Percentiles rank a stretch among this genome's conserved stretches.
These are phyloP conservation scores for Paramuricea clavata DNA, from an alignment of 92 coral and sea anemone species.

Conservation along the genomic window DNA sequence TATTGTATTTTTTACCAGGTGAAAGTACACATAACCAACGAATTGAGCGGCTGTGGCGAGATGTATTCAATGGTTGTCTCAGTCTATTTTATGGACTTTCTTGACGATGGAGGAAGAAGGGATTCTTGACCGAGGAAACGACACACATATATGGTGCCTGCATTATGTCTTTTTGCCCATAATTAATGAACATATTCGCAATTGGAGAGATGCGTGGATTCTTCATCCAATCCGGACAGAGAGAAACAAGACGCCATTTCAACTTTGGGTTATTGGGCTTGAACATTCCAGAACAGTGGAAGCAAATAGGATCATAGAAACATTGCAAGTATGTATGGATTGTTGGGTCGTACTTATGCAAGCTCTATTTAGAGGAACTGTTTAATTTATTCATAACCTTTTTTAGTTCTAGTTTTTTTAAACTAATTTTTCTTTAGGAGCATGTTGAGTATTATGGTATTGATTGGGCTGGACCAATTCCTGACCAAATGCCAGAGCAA, in stretches of 20 bases:
- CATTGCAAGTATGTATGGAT: neutral
- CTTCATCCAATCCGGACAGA: conserved; percentile 72
- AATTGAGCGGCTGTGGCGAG: conserved; percentile 64
- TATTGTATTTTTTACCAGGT: conserved; percentile 34
- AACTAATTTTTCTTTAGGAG: conserved; percentile 43
- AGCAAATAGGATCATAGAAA: conserved; percentile 1
- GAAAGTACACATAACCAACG: conserved; percentile 66
- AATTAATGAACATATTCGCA: conserved; percentile 57
- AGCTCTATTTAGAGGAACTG: neutral
- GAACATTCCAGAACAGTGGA: neutral
- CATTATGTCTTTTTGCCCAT: conserved; percentile 69
- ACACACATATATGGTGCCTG: conserved; percentile 72
- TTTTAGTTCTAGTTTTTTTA: neutral
- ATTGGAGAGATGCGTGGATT: conserved; percentile 75
- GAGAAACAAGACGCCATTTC: conserved; percentile 68
- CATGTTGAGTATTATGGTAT: conserved; percentile 52
- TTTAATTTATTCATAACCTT: neutral
- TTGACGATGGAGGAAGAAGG: conserved; percentile 54
- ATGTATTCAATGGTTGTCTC: conserved; percentile 59
- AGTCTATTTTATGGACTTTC: conserved; percentile 60
- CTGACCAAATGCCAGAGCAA: conserved; percentile 45
- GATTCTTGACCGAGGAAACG: conserved; percentile 59
- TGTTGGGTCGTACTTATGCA: neutral
- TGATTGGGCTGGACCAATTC: conserved; percentile 65
- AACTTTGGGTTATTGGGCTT: conserved; percentile 64